Evolutionary conservation across 2,888 invertebrate species (phyloP), one percentile per base, ranked within the genome.

Genomic region (Diarsia brunnea): DNA sequence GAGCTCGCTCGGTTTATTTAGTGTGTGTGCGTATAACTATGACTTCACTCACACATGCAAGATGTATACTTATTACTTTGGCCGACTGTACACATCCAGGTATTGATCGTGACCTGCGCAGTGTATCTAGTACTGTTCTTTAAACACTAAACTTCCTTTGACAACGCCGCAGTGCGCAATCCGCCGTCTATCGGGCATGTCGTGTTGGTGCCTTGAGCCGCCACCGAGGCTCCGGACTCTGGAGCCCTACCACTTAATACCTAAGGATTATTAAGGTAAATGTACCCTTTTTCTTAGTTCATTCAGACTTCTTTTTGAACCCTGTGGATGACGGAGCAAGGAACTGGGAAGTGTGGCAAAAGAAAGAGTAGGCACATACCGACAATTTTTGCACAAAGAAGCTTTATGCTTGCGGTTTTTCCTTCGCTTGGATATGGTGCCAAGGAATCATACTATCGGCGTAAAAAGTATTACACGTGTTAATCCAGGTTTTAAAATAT

Each of bases 21-120:
- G n/a, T n/a, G n/a, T n/a, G n/a, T n/a, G n/a, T n/a, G n/a, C n/a
- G n/a, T n/a, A n/a, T n/a, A n/a, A n/a, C n/a, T n/a, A n/a, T n/a
- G n/a, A n/a, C n/a, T n/a, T n/a, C n/a, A n/a, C n/a, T n/a, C n/a
- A n/a, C n/a, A n/a, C n/a, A n/a, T n/a, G n/a, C n/a, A n/a, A n/a
- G n/a, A n/a, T n/a, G n/a, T n/a, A n/a, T n/a, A n/a, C n/a, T n/a
- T n/a, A n/a, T n/a, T n/a, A n/a, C n/a, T n/a, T n/a, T n/a, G n/a
- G n/a, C n/a, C n/a, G n/a, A n/a, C n/a, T n/a, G n/a, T n/a, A 58
- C 27, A 19, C 16, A 31, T 19, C 19, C 4, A 4, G 16, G 19
- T 58, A 60, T 60, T 19, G 55, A 58, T 60, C 58, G 58, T 60
- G 27, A 60, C 27, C 10, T 60, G 58, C 58, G 58, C 58, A 60